Evolutionary conservation across 1,140 invertebrate species (phyloP).

Genomic region (Scylla paramamosain): DNA sequence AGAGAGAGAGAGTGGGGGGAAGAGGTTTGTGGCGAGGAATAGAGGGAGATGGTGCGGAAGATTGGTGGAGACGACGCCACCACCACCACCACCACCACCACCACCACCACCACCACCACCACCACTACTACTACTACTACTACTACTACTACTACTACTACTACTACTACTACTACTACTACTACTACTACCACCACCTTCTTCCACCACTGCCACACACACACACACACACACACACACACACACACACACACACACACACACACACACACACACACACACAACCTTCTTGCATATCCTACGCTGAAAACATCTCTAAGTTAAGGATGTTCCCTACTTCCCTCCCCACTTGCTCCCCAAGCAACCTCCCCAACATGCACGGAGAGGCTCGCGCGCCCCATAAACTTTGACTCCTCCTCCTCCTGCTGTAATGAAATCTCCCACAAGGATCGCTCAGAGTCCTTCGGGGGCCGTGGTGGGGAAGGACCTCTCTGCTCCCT

Average conservation of each 20-base stretch:
- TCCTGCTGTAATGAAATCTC: conserved; percentile 62
- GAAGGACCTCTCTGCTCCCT: neutral
- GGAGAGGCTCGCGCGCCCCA: conserved; percentile 40
- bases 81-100: neutral
- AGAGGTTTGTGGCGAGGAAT: conserved; percentile 14
- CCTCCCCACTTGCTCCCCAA: neutral
- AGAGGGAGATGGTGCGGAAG: neutral
- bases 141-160: conserved; percentile 23
- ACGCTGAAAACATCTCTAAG: too few relatives aligned
- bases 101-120: neutral
- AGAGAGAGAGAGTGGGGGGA: neutral
- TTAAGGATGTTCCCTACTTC: neutral
- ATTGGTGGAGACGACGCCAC: neutral
- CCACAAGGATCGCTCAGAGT: conserved; percentile 54
- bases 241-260: too few relatives aligned
- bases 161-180: conserved; percentile 42
- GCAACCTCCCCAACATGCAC: neutral
- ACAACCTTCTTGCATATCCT: too few relatives aligned
- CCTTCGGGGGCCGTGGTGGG: neutral
- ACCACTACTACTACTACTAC: conserved; percentile 1
- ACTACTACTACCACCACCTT: neutral
- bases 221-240: too few relatives aligned
- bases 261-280: too few relatives aligned
- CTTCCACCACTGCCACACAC: neutral
- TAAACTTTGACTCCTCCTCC: conserved; percentile 44